Evolutionary conservation across 2,797 vertebrate genomes (phyloP), one percentile per base, ranked within the genome.

Genomic region (Craterocephalus amniculus): DNA sequence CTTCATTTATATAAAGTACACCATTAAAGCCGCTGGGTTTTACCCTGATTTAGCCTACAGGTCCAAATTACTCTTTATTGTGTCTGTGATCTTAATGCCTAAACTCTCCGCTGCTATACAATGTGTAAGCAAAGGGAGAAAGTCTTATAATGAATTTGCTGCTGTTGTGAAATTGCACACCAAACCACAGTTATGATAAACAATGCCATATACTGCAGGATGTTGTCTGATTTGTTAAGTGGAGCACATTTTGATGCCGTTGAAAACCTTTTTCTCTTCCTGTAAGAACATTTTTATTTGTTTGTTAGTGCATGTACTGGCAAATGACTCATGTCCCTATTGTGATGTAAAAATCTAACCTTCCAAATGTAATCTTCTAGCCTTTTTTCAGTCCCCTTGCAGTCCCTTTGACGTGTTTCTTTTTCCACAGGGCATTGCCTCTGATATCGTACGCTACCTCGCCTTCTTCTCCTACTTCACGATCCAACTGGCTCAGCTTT

Each of bases 401-500:
- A 13, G 4, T 20, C 16, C 7, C 12, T 49, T n/a, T 51, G 38
- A 63, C 49, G 9, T 51, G 54, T 26, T 2, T 48, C 22, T 48
- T 6, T 6, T 8, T 86, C 77, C 38, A 1, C 90, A 98, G 97
- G 96, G 92, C 52, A 95, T 97, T 56, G 79, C 85, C 57, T 91
- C 93, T 0, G 95, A 96, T 63, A 87, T 84, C 1, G 94, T 96
- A 38, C 89, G 71, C 56, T 95, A 96, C 38, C 54, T 96, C 67
- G 91, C 94, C 38, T 94, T 96, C 77, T 97, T 95, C 86, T 90
- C 96, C 56, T 95, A 95, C 80, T 93, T 95, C 79, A 84, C 80
- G 20, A 93, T 98, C 80, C 95, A 97, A 67, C 76, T 95, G 81
- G 93, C 88, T 13, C 94, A 98, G 81, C 93, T 98, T 7, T 91